Conservation (phyloP, 1,140 invertebrate genomes). For the Conus betulinus region DNA sequence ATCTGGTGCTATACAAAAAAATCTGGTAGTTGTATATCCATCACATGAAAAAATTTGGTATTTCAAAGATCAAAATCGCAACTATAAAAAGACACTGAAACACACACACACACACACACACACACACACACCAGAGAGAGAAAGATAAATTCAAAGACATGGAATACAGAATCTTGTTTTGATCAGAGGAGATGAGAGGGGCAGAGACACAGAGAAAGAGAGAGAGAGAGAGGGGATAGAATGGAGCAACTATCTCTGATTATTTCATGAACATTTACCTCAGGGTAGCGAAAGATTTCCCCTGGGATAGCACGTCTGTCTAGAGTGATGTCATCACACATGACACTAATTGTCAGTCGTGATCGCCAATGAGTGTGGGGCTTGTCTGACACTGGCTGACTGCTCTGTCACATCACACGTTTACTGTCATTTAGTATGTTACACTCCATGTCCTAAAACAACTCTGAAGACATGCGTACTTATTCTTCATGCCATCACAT, state of each 20-base stretch:
- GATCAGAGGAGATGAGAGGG: background rate
- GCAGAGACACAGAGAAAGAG: too few relatives aligned
- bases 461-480: too few relatives aligned
- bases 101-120: too few relatives aligned
- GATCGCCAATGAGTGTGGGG: conserved; percentile 81
- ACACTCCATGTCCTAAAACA: too few relatives aligned
- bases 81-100: too few relatives aligned
- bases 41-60: too few relatives aligned
- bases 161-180: background rate
- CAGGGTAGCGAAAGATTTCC: conserved; percentile 77
- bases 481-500: too few relatives aligned
- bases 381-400: conserved; percentile 14
- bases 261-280: conserved; percentile 45
- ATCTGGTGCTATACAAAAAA: too few relatives aligned
- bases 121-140: too few relatives aligned
- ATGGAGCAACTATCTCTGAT: background rate
- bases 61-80: too few relatives aligned
- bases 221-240: background rate
- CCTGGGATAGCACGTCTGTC: conserved; percentile 80
- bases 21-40: too few relatives aligned
- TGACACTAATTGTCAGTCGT: conserved; percentile 80
- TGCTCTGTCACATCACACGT: conserved; percentile 63
- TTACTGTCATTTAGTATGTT: background rate
- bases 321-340: conserved; percentile 81
- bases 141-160: background rate